Conservation (phyloP, 2,797 vertebrate species). For the Clarias pachynema region DNA sequence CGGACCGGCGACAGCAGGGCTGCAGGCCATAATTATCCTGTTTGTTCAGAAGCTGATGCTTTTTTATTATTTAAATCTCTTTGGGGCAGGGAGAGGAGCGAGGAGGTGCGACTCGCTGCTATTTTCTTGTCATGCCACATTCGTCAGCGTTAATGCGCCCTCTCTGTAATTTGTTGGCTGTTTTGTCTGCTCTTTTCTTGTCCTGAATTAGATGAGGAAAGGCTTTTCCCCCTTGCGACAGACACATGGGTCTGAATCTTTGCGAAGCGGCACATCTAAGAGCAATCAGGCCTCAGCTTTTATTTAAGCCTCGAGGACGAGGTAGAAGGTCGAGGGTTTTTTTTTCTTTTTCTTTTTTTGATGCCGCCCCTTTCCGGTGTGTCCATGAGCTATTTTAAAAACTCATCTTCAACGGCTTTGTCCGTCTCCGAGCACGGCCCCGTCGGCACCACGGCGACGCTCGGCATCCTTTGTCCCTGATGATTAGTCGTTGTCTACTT, state of each 20-base stretch:
- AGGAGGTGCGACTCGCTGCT: constrained; percentile 73
- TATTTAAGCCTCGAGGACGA: not conserved
- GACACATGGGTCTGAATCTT: constrained; percentile 58
- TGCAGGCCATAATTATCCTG: constrained; percentile 86
- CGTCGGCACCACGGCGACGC: not conserved
- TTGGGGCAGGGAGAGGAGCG: constrained; percentile 76
- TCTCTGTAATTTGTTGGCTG: constrained; percentile 72
- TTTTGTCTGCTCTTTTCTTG: constrained; percentile 71
- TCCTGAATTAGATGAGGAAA: constrained; percentile 64
- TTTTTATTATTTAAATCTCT: constrained; percentile 88
- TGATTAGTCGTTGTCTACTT: constrained; percentile 21
- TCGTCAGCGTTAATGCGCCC: constrained; percentile 74
- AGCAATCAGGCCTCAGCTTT: constrained; percentile 54
- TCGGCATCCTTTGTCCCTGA: constrained; percentile 24
- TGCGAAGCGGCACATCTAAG: constrained; percentile 33
- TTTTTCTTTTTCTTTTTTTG: not conserved
- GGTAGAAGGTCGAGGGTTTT: constrained; percentile 10
- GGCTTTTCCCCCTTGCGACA: constrained; percentile 59
- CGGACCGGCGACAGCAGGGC: constrained; percentile 78
- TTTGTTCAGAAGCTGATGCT: constrained; percentile 82
- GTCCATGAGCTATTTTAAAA: not conserved
- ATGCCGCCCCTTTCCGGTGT: no score
- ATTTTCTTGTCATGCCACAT: constrained; percentile 77
- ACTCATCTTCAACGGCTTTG: constrained; percentile 14
- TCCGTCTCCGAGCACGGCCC: not conserved